Evolutionary conservation across 2,888 invertebrate species (phyloP).

Genomic region (Allophyes oxyacanthae): DNA sequence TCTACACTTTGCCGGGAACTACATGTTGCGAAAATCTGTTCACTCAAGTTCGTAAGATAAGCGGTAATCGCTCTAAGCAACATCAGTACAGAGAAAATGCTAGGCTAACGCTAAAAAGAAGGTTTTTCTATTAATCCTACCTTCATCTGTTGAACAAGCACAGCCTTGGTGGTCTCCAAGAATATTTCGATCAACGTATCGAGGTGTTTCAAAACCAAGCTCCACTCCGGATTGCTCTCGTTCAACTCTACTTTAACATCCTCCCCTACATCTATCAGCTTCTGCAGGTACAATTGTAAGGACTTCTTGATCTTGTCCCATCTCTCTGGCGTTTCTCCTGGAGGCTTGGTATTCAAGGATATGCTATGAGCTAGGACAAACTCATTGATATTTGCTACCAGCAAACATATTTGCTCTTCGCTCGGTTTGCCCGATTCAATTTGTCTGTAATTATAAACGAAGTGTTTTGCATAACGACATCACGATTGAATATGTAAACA

Average conservation of each 20-base stretch:
- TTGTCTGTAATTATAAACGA: constrained; percentile 70
- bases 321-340: constrained; percentile 83
- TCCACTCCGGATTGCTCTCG: constrained; percentile 80
- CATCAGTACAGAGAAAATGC: no score
- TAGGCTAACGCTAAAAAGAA: no score
- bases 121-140: constrained; percentile 67
- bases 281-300: constrained; percentile 82
- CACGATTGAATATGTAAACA: constrained; percentile 34
- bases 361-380: constrained; percentile 88
- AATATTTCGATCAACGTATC: constrained; percentile 88
- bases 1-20: no score
- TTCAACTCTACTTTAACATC: constrained; percentile 86
- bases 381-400: constrained; percentile 89
- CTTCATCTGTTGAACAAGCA: constrained; percentile 89
- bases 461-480: constrained; percentile 29
- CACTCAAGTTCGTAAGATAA: no score
- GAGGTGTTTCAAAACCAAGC: constrained; percentile 78
- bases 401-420: constrained; percentile 83
- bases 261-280: constrained; percentile 84
- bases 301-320: constrained; percentile 87
- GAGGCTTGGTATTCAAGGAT: constrained; percentile 84
- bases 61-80: no score
- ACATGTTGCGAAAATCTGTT: no score
- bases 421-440: constrained; percentile 72
- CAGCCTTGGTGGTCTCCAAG: constrained; percentile 89